Conservation (phyloP, 2,888 invertebrate genomes). For the Rotaria sp. region DNA sequence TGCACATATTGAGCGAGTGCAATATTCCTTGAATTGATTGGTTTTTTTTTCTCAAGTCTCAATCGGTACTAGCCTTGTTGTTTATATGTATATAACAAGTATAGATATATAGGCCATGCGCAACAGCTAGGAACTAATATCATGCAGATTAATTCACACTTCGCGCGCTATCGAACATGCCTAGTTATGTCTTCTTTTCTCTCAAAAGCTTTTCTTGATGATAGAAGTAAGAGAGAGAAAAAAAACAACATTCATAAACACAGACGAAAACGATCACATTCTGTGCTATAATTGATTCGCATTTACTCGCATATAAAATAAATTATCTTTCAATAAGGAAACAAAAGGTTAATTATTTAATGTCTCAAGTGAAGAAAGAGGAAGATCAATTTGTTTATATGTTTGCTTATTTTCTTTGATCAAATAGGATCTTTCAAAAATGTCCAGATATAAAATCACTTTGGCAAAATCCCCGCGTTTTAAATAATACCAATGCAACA, state of each 20-base stretch:
- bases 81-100: background rate
- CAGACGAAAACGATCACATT: background rate
- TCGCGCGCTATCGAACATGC: background rate
- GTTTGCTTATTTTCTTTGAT: background rate
- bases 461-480: background rate
- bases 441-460: constrained; percentile 16
- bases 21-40: background rate
- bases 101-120: background rate
- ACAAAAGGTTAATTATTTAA: background rate
- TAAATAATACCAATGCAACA: constrained; percentile 3
- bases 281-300: background rate
- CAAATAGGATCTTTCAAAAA: constrained; percentile 13
- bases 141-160: constrained; percentile 10
- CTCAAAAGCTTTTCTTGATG: background rate
- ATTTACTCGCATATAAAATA: background rate
- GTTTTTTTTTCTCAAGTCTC: background rate
- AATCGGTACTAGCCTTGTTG: background rate
- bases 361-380: background rate
- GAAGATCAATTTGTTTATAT: background rate
- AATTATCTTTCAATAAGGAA: background rate
- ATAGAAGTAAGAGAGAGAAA: background rate
- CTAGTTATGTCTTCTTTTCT: background rate
- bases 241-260: background rate
- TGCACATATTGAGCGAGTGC: background rate
- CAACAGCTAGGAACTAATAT: background rate